phyloP scores from a whole-genome alignment of 2,113 vertebrate species.

The Gasterosteus aculeatus region DNA sequence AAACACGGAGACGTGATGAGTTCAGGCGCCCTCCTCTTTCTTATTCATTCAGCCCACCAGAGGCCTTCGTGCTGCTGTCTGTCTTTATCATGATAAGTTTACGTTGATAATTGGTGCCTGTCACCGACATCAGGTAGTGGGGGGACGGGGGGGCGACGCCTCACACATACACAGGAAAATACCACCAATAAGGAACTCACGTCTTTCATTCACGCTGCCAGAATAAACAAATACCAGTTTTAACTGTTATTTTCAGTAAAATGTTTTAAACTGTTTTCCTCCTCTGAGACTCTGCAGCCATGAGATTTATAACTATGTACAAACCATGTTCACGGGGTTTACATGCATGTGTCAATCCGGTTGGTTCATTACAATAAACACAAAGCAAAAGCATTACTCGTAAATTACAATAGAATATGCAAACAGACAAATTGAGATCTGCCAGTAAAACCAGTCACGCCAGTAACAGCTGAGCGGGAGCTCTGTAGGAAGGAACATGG shows the following conservation, averaged over 20 bases:
- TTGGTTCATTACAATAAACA: too few relatives aligned
- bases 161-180: not conserved
- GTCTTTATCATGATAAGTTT: constrained; percentile 59
- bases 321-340: too few relatives aligned
- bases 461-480: too few relatives aligned
- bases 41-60: too few relatives aligned
- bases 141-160: not conserved
- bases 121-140: constrained; percentile 33
- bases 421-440: too few relatives aligned
- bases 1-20: constrained; percentile 55
- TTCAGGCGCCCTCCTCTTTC: constrained; percentile 3
- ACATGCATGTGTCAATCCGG: too few relatives aligned
- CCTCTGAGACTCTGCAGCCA: too few relatives aligned
- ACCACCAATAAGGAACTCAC: not conserved
- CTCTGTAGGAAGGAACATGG: too few relatives aligned
- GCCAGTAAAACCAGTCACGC: too few relatives aligned
- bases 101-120: constrained; percentile 75
- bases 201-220: not conserved
- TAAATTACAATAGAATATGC: too few relatives aligned
- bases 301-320: not conserved
- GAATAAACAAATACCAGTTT: not conserved
- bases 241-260: not conserved
- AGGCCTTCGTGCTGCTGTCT: constrained; percentile 4
- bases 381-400: too few relatives aligned
- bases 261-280: not conserved